phyloP scores from a whole-genome alignment of 2,797 vertebrate genomes.

The Salmo trutta region DNA sequence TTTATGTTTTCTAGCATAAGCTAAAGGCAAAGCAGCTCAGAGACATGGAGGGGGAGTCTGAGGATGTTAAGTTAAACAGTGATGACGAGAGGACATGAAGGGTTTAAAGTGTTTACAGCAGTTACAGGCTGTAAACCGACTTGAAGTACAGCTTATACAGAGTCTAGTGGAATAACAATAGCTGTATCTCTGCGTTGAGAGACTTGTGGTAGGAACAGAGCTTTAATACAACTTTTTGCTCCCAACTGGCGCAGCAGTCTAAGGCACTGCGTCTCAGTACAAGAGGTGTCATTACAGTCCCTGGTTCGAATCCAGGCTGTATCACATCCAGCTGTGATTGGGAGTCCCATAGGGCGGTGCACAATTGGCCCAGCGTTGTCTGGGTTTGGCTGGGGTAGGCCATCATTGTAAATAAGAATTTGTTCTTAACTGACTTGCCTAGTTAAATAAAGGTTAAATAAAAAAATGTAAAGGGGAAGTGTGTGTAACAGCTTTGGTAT shows the following conservation, averaged over 20 bases:
- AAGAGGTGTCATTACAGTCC: no score
- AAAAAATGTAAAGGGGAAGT: neutral
- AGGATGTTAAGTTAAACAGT: constrained; percentile 42
- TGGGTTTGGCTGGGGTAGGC: no score
- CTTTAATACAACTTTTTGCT: neutral
- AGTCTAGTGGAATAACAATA: constrained; percentile 16
- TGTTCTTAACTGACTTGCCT: no score
- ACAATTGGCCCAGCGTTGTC: no score
- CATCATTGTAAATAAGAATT: no score
- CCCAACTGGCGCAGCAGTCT: no score
- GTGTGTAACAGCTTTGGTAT: no score
- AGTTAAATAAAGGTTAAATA: no score
- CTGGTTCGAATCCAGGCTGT: no score
- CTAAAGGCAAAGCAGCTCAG: constrained; percentile 56
- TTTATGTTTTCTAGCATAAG: constrained; percentile 59
- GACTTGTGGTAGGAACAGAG: neutral
- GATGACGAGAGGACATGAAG: constrained; percentile 29
- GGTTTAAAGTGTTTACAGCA: constrained; percentile 28
- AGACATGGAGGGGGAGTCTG: constrained; percentile 40
- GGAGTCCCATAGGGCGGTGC: no score
- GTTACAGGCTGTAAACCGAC: constrained; percentile 32
- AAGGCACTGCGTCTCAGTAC: no score
- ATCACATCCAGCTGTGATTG: no score
- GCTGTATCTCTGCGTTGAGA: neutral
- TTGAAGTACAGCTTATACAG: constrained; percentile 18